Percentiles rank a stretch among this genome's conserved stretches.
Conservation (phyloP, 2,888 invertebrate species). For the Drosophila melanosoma region DNA sequence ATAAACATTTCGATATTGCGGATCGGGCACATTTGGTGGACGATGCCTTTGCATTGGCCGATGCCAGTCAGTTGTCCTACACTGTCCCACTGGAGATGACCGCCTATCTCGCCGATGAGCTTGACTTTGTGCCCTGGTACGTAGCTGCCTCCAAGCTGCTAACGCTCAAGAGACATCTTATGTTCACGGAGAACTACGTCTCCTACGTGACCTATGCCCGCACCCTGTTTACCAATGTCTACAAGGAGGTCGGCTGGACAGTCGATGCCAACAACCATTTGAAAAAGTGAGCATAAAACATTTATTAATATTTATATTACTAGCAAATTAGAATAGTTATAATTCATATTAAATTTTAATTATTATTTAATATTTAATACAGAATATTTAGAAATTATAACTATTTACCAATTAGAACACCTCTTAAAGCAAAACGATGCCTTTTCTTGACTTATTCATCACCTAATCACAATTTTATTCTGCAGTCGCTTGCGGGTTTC, state of each 20-base stretch:
- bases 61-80: conserved; percentile 89
- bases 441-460: too few relatives aligned
- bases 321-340: too few relatives aligned
- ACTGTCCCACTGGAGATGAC: conserved; percentile 89
- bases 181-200: conserved; percentile 86
- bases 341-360: too few relatives aligned
- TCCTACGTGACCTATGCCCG: conserved; percentile 87
- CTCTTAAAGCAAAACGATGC: too few relatives aligned
- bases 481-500: conserved; percentile 88
- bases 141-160: conserved; percentile 87
- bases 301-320: not conserved
- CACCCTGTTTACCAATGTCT: conserved; percentile 86
- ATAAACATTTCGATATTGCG: conserved; percentile 85
- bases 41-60: conserved; percentile 93
- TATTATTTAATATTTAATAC: too few relatives aligned
- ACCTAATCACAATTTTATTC: not conserved
- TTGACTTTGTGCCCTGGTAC: conserved; percentile 90
- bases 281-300: conserved; percentile 64
- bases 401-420: not conserved
- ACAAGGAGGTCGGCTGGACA: conserved; percentile 88
- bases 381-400: too few relatives aligned
- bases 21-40: conserved; percentile 92
- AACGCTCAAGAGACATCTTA: conserved; percentile 86
- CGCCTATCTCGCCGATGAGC: conserved; percentile 88
- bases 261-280: conserved; percentile 85